Base-by-base conservation (phyloP, 2,113 vertebrate genomes). In the Zosterops japonicus region DNA sequence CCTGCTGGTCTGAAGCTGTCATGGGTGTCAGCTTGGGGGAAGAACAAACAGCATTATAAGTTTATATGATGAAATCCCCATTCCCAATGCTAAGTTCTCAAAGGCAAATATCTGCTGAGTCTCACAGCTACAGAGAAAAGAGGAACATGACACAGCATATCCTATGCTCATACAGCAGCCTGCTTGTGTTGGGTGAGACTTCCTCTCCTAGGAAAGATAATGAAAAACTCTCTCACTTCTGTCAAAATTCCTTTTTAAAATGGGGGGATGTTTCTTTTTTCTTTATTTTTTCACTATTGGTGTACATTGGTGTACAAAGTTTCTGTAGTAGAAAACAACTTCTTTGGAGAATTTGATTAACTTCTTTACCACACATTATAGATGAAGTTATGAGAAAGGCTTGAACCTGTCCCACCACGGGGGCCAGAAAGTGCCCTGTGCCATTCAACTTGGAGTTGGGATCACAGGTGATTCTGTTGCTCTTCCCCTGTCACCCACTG, bases 391-490 rank as follows among this genome's bases (percentile, higher is more conserved):
- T 21, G 76, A 15, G 50, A 53, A 76, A 36, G 29, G 23, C 18
- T 64, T 52, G 42, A 47, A 33, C 16, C 35, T 85, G 29, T 84
- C 41, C 41, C 1, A 0, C 25, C 3, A 2, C 42, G 16, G 35
- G 4, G 70, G 16, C 44, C 44, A 27, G 2, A 4, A 71, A 52
- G 41, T 3, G 1, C 14, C 24, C 12, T 0, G 2, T 53, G 35
- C 31, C n/a, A 18, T 49, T 83, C 29, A 61, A 12, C 7, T 33
- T 8, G 17, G 29, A 46, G 52, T 1, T 63, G 64, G 25, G 25
- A 29, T 59, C 11, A 1, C 56, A 63, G 28, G 36, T 76, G 35
- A 41, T 70, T 70, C 41, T n/a, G 3, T 42, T 83, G 36, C 72
- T 94, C 75, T 85, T 89, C 33, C n/a, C 7, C 44, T 57, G 31